These are phyloP conservation scores for Timandra comae DNA, from an alignment of 2,888 invertebrate species.

Conservation along the genomic window DNA sequence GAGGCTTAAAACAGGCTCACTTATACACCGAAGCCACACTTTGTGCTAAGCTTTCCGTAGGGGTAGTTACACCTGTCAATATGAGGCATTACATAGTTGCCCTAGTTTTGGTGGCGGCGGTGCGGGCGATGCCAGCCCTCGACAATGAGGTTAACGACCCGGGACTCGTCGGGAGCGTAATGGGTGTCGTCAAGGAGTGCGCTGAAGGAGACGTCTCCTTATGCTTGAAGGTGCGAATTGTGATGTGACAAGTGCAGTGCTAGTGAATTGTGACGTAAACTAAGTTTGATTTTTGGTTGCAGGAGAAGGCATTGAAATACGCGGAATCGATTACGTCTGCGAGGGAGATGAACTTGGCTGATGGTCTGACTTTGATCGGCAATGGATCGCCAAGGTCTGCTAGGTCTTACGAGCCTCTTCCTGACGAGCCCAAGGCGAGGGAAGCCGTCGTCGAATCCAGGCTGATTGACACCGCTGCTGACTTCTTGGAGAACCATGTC, in stretches of 20 bases:
- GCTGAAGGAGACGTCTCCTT: slow-evolving; percentile 81
- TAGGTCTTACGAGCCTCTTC: slow-evolving; percentile 78
- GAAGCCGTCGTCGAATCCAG: slow-evolving; percentile 85
- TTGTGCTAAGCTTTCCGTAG: slow-evolving; percentile 62
- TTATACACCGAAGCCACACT: slow-evolving; percentile 62
- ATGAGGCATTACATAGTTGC: slow-evolving; percentile 68
- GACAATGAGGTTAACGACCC: slow-evolving; percentile 74
- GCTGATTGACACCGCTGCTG: slow-evolving; percentile 84
- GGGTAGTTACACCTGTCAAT: slow-evolving; percentile 53
- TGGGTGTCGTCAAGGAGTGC: slow-evolving; percentile 83
- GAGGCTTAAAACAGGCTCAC: slow-evolving; percentile 66
- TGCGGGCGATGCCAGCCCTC: slow-evolving; percentile 65
- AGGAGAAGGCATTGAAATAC: slow-evolving; percentile 85
- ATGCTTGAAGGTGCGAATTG: slow-evolving; percentile 81
- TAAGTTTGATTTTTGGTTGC: slow-evolving; percentile 60
- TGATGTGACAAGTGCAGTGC: slow-evolving; percentile 31
- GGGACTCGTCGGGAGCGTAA: slow-evolving; percentile 61
- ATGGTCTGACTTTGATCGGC: slow-evolving; percentile 76
- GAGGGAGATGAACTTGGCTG: slow-evolving; percentile 77
- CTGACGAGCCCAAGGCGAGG: slow-evolving; percentile 83
- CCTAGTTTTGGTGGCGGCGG: slow-evolving; percentile 70
- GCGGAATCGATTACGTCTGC: slow-evolving; percentile 75
- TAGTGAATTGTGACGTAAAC: slow-evolving; percentile 27
- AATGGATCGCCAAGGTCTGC: slow-evolving; percentile 77
- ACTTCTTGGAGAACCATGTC: slow-evolving; percentile 87